Evolutionary conservation across 2,888 invertebrate species (phyloP).

Genomic region (Eupelmus urozonus): DNA sequence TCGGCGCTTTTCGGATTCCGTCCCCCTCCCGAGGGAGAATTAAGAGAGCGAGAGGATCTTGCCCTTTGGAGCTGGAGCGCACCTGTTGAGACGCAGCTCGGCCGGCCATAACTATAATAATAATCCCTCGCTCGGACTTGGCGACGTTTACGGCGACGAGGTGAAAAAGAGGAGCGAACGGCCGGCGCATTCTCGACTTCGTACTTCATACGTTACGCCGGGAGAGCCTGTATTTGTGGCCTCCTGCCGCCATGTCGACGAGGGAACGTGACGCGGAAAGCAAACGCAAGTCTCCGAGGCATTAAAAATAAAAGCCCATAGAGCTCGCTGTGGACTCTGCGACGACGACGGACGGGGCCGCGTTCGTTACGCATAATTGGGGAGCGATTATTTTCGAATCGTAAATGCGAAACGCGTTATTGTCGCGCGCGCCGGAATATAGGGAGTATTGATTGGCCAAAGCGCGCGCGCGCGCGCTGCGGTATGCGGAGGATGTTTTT

Average conservation of each 20-base stretch:
- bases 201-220: constrained; percentile 28
- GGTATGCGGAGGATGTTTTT: constrained; percentile 28
- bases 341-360: neutral
- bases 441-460: constrained; percentile 29
- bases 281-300: constrained; percentile 18
- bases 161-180: constrained; percentile 21
- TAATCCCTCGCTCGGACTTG: constrained; percentile 5
- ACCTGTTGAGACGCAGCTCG: constrained; percentile 43
- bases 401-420: constrained; percentile 23
- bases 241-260: constrained; percentile 23
- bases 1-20: constrained; percentile 16
- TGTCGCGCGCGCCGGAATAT: constrained; percentile 5
- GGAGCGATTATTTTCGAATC: constrained; percentile 17
- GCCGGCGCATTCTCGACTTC: constrained; percentile 16
- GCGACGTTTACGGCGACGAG: neutral
- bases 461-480: neutral
- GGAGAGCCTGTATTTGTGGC: neutral
- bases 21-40: neutral
- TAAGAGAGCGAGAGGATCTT: constrained; percentile 6
- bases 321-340: neutral
- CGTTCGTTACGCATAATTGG: constrained; percentile 22
- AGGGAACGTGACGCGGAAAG: constrained; percentile 50
- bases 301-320: constrained; percentile 20
- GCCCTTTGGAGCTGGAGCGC: neutral
- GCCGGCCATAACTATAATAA: constrained; percentile 10